These are phyloP conservation scores for Drosophila rufa DNA, from an alignment of 1,140 invertebrate species.

Conservation along the genomic window DNA sequence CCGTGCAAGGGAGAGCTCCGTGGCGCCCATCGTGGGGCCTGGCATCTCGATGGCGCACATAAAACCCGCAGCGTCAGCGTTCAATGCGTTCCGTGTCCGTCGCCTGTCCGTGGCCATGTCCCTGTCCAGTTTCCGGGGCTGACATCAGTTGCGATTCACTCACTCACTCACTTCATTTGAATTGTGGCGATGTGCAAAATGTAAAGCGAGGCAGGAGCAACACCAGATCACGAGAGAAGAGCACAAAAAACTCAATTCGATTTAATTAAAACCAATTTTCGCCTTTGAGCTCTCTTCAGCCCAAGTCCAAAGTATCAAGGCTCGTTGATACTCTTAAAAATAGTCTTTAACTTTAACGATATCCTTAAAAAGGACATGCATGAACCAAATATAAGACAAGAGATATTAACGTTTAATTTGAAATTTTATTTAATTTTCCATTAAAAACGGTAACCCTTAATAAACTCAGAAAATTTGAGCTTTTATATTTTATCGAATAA, in stretches of 20 bases:
- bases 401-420: too few species aligned
- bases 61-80: conserved; percentile 75
- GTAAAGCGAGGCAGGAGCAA: conserved; percentile 17
- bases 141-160: conserved; percentile 51
- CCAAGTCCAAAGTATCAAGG: neutral
- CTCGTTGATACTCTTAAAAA: conserved; percentile 1
- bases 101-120: conserved; percentile 49
- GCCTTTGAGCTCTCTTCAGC: conserved; percentile 55
- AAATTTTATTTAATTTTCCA: too few species aligned
- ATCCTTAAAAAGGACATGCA: neutral
- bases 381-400: neutral
- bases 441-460: too few species aligned
- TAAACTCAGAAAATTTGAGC: too few species aligned
- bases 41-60: conserved; percentile 68
- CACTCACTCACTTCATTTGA: conserved; percentile 42
- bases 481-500: neutral
- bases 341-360: too few species aligned
- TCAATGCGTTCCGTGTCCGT: conserved; percentile 77
- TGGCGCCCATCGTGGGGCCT: conserved; percentile 17
- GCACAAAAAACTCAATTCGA: conserved; percentile 75
- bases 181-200: conserved; percentile 58
- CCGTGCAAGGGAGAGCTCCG: conserved; percentile 18
- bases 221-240: conserved; percentile 5
- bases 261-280: conserved; percentile 85
- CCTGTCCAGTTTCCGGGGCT: conserved; percentile 25